These are phyloP conservation scores for Myzus persicae DNA, from an alignment of 1,140 invertebrate species.

Conservation along the genomic window DNA sequence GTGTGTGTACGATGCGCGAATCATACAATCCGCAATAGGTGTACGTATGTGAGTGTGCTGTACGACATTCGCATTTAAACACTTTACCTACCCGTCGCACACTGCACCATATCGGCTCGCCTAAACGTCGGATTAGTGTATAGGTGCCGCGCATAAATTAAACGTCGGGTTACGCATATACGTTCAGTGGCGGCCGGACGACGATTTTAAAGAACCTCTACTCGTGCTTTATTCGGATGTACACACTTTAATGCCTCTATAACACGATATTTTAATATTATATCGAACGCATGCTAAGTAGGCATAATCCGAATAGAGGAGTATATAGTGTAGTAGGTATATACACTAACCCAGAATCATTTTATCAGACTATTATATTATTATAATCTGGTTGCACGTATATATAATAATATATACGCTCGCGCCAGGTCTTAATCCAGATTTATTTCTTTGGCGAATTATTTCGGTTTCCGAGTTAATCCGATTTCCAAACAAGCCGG, in stretches of 20 bases:
- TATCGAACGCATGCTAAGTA: background rate
- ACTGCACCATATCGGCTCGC: too few relatives aligned
- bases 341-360: background rate
- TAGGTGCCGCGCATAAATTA: background rate
- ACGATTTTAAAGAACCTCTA: background rate
- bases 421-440: constrained; percentile 29
- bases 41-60: background rate
- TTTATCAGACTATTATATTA: constrained; percentile 9
- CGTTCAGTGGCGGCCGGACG: background rate
- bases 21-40: background rate
- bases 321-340: background rate
- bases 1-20: background rate
- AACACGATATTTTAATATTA: background rate
- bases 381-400: background rate
- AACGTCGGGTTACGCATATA: background rate
- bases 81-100: too few relatives aligned
- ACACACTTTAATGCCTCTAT: background rate
- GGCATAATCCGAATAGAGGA: background rate
- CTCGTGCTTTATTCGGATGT: background rate
- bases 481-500: constrained; percentile 30
- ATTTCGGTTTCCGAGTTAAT: constrained; percentile 30
- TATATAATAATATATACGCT: background rate
- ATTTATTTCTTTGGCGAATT: constrained; percentile 44
- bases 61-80: background rate
- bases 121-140: constrained; percentile 6